Evolutionary conservation across 2,888 invertebrate species (phyloP).

Genomic region (Megamerina dolium): DNA sequence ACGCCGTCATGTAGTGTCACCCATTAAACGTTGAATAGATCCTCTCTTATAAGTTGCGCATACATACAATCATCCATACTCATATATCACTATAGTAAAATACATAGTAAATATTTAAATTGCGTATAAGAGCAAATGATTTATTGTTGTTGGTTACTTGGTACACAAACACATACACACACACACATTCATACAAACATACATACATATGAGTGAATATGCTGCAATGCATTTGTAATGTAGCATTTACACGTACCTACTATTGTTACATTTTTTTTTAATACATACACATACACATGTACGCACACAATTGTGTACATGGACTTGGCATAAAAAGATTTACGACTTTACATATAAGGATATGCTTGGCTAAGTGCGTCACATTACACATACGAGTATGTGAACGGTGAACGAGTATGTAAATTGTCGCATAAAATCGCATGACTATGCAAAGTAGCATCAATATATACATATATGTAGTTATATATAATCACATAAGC

Average conservation of each 20-base stretch:
- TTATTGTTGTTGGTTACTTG: constrained; percentile 17
- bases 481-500: constrained; percentile 4
- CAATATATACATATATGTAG: neutral
- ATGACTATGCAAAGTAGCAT: constrained; percentile 5
- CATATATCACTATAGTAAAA: constrained; percentile 17
- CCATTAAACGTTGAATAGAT: too few relatives aligned
- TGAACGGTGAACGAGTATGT: too few relatives aligned
- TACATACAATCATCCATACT: neutral
- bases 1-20: too few relatives aligned
- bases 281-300: constrained; percentile 12
- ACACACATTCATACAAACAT: too few relatives aligned
- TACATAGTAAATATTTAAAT: constrained; percentile 29
- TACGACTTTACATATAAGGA: constrained; percentile 16
- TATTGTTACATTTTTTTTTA: too few relatives aligned
- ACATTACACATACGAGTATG: too few relatives aligned
- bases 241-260: too few relatives aligned
- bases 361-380: constrained; percentile 4
- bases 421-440: neutral
- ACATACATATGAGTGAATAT: too few relatives aligned
- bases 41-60: too few relatives aligned
- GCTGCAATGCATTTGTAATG: too few relatives aligned
- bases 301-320: constrained; percentile 7
- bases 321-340: constrained; percentile 15
- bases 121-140: constrained; percentile 28
- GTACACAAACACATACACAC: too few relatives aligned